A percentile compares a stretch with the other conserved stretches of the same genome.
Evolutionary conservation across 2,888 invertebrate species (phyloP).

Genomic region (Actias luna): DNA sequence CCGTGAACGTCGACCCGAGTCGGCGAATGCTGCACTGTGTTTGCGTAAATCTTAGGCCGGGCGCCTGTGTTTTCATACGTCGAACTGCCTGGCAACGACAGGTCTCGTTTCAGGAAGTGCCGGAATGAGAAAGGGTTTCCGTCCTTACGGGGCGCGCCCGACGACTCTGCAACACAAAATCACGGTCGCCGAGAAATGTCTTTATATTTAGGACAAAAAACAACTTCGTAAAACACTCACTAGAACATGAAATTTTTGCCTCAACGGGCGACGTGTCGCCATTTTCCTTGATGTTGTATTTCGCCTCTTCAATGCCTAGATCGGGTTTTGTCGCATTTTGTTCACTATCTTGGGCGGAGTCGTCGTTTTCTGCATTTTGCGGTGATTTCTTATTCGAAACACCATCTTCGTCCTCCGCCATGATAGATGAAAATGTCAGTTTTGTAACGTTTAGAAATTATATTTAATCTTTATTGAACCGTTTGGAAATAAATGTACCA

Average conservation of each 20-base stretch:
- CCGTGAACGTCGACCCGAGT: slow-evolving; percentile 62
- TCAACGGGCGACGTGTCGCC: slow-evolving; percentile 60
- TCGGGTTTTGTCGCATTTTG: slow-evolving; percentile 69
- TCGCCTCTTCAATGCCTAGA: slow-evolving; percentile 75
- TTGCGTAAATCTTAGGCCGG: slow-evolving; percentile 86
- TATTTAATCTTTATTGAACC: slow-evolving; percentile 11
- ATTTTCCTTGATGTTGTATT: slow-evolving; percentile 70
- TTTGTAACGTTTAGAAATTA: slow-evolving; percentile 45
- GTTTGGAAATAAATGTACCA: slow-evolving; percentile 33
- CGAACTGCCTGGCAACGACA: slow-evolving; percentile 75
- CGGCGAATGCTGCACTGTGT: slow-evolving; percentile 75
- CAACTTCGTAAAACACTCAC: slow-evolving; percentile 73
- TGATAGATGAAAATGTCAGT: slow-evolving; percentile 75
- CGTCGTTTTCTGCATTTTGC: slow-evolving; percentile 70
- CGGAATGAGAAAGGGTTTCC: slow-evolving; percentile 93
- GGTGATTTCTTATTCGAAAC: slow-evolving; percentile 74
- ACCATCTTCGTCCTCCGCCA: slow-evolving; percentile 81
- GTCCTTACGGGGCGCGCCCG: slow-evolving; percentile 80
- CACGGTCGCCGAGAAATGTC: slow-evolving; percentile 47
- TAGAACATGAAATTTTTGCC: slow-evolving; percentile 68
- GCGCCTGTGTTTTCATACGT: slow-evolving; percentile 88
- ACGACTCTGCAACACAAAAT: slow-evolving; percentile 65
- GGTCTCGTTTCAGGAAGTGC: slow-evolving; percentile 89
- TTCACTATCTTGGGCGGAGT: slow-evolving; percentile 61
- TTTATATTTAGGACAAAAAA: slow-evolving; percentile 76